A percentile compares a stretch with the other conserved stretches of the same genome.
phyloP scores from a whole-genome alignment of 2,797 vertebrate genomes.

The Myripristis jacobus region DNA sequence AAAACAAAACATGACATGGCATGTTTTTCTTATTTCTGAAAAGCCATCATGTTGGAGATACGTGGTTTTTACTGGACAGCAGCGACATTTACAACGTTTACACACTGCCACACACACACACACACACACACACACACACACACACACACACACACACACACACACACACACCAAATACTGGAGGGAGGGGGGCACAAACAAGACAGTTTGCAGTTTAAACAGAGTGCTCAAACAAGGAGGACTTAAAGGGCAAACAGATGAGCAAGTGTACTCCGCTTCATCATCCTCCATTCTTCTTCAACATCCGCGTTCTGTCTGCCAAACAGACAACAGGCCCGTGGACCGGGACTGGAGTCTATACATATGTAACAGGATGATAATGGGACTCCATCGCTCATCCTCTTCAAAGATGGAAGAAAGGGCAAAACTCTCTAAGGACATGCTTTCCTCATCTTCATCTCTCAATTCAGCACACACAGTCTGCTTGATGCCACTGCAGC shows the following conservation, averaged over 20 bases:
- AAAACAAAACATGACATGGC: no score
- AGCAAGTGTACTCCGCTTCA: constrained; percentile 26
- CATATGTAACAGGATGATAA: constrained; percentile 21
- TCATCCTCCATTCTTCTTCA: constrained; percentile 20
- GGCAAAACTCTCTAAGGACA: constrained; percentile 3
- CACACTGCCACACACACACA: no score
- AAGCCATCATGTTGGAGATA: no score
- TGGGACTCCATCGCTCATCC: not conserved
- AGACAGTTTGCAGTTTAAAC: constrained; percentile 33
- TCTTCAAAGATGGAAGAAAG: constrained; percentile 16
- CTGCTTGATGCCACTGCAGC: not conserved
- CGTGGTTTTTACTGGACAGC: no score
- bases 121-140: constrained; percentile 2
- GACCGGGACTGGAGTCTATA: not conserved
- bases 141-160: constrained; percentile 11
- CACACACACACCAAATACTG: not conserved
- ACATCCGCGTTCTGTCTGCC: constrained; percentile 4
- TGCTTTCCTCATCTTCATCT: not conserved
- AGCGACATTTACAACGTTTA: no score
- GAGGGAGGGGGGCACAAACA: constrained; percentile 28
- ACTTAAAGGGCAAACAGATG: constrained; percentile 36
- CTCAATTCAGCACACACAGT: not conserved
- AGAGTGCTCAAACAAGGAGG: constrained; percentile 31
- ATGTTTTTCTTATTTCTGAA: no score
- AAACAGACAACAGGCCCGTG: not conserved